Base-by-base conservation (phyloP, 1,140 invertebrate genomes). In the Drosophila fuyamai region DNA sequence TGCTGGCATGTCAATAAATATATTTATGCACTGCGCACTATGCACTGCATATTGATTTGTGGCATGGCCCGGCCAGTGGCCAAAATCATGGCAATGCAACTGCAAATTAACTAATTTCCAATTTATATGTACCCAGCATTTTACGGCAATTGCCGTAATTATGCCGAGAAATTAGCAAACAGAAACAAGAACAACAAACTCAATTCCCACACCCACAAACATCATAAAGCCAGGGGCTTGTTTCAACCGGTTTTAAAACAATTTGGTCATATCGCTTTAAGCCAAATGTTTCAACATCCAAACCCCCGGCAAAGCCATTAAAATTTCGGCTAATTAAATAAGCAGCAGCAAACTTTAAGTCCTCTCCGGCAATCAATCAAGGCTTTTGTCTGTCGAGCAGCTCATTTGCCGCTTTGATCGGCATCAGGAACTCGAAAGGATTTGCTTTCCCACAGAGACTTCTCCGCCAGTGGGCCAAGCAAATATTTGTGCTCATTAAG, bases 91-190 rank as follows among this genome's bases (percentile, higher is more conserved):
- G 59, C 62, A 59, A 58, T 80, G 35, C 35, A 57, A 63, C 58
- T 60, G 47, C 32, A 88, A 86, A 88, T 86, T 83, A 76, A 76
- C 83, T 82, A 72, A 86, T 82, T 88, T 79, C 47, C 51, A 61
- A 82, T 88, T 88, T 86, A 88, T 76, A 71, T 82, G 60, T 70
- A 63, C 81, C 72, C 41, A 51, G 56, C 55, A 76, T 76, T 85
- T 84, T 65, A 68, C 56, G 53, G 67, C 68, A 84, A 85, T 84
- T 84, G 65, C 61, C 61, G 47, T 68, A 68, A 70, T 70, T 70
- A 72, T 71, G 46, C 63, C 38, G 48, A 59, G 55, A 70, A 85
- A 84, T 85, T 74, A 38, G 56, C 54, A 73, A 72, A 63, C 47
- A 60, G 36, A n/a, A 48, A 67, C 16, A 38, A 36, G 35, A 16